Base-by-base conservation (phyloP, 2,888 invertebrate genomes). In the Drosophila infuscata region DNA sequence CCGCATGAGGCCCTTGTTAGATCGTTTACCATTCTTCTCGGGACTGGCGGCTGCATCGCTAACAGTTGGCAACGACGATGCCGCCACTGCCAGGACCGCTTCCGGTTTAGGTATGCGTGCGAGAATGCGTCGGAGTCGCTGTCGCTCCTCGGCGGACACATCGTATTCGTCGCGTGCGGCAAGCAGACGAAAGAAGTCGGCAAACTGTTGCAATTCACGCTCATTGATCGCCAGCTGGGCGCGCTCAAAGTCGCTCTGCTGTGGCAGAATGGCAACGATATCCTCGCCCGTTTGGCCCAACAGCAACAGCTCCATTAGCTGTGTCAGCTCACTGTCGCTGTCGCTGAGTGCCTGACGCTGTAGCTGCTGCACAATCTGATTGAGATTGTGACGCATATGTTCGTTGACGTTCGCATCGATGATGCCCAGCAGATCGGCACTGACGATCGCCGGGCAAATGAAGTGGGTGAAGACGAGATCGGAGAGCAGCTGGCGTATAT, bases 361-460 rank as follows among this genome's bases (percentile, higher is more conserved):
- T 56, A 99, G 93, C 82, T 99, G 97, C 94, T 98, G 98, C 0
- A 98, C 99, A 68, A 99, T 95, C 94, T 98, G 97, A 88, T 96
- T 96, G 61, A 97, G 94, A 94, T 97, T 99, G 93, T 98, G 98
- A 43, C 98, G 94, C 7, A 98, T 98, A 68, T 98, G 96, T 89
- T 97, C 96, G 49, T 97, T 97, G 64, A 99, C 97, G 9, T 98
- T 97, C 2, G 97, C 96, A 91, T 99, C 99, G 5, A 97, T 97
- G 62, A 99, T 97, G 20, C 99, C 99, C 93, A 98, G 96, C 1
- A 98, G 96, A 92, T 99, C 99, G 0, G 99, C 99, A 94, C 98
- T 98, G 57, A 98, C 97, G 63, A 99, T 97, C 0, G 99, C 99
- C 3, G 99, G 99, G 91, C 99, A 99, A 70, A 99, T 96, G 92